Base-by-base conservation (phyloP, 2,113 vertebrate species). In the Halcyon senegalensis region DNA sequence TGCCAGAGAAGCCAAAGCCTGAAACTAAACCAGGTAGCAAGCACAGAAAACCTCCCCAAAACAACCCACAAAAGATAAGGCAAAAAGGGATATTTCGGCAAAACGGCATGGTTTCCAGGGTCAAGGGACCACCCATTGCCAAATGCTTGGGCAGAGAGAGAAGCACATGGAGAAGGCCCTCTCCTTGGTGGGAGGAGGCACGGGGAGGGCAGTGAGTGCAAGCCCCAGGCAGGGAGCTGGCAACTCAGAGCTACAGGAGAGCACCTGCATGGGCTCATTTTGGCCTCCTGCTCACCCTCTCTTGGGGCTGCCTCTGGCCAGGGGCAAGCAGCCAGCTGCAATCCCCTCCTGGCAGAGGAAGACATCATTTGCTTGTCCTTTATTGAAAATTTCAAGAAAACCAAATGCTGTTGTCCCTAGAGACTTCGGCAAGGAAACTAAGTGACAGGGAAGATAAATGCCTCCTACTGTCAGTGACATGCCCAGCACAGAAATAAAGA, bases 361-460 rank as follows among this genome's bases (percentile, higher is more conserved):
- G 93, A 88, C 46, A 84, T 98, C 98, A 98, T 97, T 97, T 97
- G 91, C 85, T 90, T 93, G 92, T 94, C 72, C 90, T 96, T 98
- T 98, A 98, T 98, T 98, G 98, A 97, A 97, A 98, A 97, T 97
- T 91, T 98, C 95, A 96, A 96, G 80, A 92, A 98, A 97, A 96
- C 97, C 92, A 97, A 97, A 97, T 95, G 95, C 66, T 97, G 66
- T 30, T 83, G 68, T 87, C 92, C 96, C 95, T 84, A 53, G 41
- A 92, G 98, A 96, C 90, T 64, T 93, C 82, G 78, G 43, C 60
- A 88, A 87, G 81, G 86, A 91, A 92, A 75, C 79, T 68, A 73
- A 93, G 84, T 96, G 97, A 97, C 98, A 98, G 96, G 93, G 91
- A 98, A 98, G 98, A 98, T 98, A 97, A 98, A 98, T 98, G 98